Base-by-base conservation (phyloP, 2,888 invertebrate species). In the Physocephala rufipes region DNA sequence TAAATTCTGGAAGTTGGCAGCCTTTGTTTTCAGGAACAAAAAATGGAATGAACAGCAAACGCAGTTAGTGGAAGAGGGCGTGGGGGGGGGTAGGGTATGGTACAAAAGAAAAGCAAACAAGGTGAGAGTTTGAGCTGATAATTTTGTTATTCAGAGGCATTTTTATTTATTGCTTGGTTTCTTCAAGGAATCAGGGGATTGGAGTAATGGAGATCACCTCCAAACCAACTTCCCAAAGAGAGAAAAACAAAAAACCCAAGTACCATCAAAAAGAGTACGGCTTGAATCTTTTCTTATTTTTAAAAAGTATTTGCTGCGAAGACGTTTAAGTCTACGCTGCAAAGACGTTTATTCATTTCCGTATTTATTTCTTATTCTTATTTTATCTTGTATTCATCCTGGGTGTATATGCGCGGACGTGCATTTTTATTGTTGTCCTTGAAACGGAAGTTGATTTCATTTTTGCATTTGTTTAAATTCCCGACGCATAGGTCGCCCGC, bases 291-390 rank as follows among this genome's bases (percentile, higher is more conserved):
- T 36, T 36, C 36, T 36, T 36, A n/a, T n/a, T n/a, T n/a, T n/a
- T n/a, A n/a, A n/a, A n/a, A n/a, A n/a, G n/a, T n/a, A n/a, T n/a
- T 36, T 4, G 36, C 9, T 36, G 36, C 36, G 4, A 36, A 36
- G 9, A n/a, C n/a, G n/a, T n/a, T n/a, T n/a, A 36, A 36, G 4
- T 36, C 36, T 36, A 78, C 75, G 75, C 78, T 79, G 79, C 80
- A 82, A 83, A 81, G 82, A 83, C 81, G 82, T 83, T 84, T 85
- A 84, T 84, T 83, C 83, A 84, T 83, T 84, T 84, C 84, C 83
- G 81, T 78, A 79, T 80, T 81, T 69, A 79, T 76, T 78, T 78
- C 74, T 76, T 77, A 74, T 74, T 66, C 70, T 73, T 74, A 66
- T 53, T 68, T 70, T 73, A 68, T 55, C 67, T 72, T 64, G 74